A percentile compares a stretch with the other conserved stretches of the same genome.
Conservation (phyloP, 2,797 vertebrate species). For the Enteromius afrohamiltoni region DNA sequence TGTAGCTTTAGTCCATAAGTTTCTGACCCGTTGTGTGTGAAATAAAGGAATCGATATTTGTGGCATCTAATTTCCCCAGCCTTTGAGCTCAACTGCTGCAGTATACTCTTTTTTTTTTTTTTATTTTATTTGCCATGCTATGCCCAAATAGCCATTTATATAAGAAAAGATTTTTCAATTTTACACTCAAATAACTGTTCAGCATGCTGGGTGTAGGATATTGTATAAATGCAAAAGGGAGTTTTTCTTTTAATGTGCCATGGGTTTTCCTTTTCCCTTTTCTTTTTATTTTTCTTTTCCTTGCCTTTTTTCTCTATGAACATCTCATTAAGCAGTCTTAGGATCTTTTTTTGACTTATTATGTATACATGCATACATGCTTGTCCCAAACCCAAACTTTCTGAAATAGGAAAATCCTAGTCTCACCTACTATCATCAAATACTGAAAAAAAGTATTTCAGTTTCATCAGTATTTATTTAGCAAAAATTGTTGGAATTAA, state of each 20-base stretch:
- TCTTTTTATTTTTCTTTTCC: neutral
- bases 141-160: slow-evolving; percentile 22
- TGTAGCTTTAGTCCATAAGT: neutral
- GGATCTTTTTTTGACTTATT: neutral
- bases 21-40: slow-evolving; percentile 10
- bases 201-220: neutral
- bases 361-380: neutral
- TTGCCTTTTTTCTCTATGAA: neutral
- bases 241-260: neutral
- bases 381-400: neutral
- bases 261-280: too few species aligned
- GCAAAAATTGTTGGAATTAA: neutral
- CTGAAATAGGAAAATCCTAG: neutral
- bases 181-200: neutral
- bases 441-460: too few species aligned
- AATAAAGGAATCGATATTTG: slow-evolving; percentile 20
- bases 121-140: slow-evolving; percentile 12
- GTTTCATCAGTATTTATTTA: neutral
- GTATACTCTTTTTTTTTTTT: slow-evolving; percentile 4
- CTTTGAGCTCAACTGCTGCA: slow-evolving; percentile 11
- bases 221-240: neutral
- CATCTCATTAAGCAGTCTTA: neutral
- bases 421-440: too few species aligned
- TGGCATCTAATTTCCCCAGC: slow-evolving; percentile 31
- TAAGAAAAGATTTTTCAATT: slow-evolving; percentile 5